phyloP scores from a whole-genome alignment of 2,888 invertebrate genomes.

The Eristalis pertinax region DNA sequence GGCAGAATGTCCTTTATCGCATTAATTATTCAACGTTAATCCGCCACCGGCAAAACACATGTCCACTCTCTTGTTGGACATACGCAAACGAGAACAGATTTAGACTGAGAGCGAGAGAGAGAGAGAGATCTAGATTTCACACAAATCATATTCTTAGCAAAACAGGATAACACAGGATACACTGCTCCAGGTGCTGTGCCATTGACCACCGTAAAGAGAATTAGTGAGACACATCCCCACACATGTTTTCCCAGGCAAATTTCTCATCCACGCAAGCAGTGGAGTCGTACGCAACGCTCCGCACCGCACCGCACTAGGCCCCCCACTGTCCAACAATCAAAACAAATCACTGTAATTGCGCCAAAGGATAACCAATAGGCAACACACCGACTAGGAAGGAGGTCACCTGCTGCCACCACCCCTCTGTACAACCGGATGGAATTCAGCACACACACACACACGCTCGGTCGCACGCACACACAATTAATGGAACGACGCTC shows the following conservation, averaged over 20 bases:
- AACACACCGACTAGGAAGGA: not conserved
- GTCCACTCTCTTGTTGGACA: constrained; percentile 47
- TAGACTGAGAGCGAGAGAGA: not conserved
- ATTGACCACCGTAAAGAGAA: constrained; percentile 69
- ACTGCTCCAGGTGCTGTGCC: constrained; percentile 54
- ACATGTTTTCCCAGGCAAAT: constrained; percentile 59
- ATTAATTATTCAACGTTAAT: constrained; percentile 70
- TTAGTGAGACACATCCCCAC: constrained; percentile 65
- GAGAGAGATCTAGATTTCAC: not conserved
- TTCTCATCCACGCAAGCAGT: constrained; percentile 58
- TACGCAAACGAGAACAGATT: not conserved
- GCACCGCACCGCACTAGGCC: not conserved
- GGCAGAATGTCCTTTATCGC: constrained; percentile 47
- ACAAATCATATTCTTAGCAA: constrained; percentile 56
- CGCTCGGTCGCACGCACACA: not conserved
- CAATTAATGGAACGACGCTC: constrained; percentile 51
- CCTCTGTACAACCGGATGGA: not conserved
- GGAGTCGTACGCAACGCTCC: constrained; percentile 2
- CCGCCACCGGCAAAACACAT: constrained; percentile 66
- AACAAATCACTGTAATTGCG: constrained; percentile 71
- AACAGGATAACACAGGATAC: constrained; percentile 53
- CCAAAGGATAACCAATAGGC: constrained; percentile 42
- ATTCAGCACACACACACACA: not conserved
- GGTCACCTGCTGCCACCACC: not conserved
- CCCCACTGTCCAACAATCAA: constrained; percentile 43